Conservation (phyloP, 2,797 vertebrate species). For the Botia kubotai region DNA sequence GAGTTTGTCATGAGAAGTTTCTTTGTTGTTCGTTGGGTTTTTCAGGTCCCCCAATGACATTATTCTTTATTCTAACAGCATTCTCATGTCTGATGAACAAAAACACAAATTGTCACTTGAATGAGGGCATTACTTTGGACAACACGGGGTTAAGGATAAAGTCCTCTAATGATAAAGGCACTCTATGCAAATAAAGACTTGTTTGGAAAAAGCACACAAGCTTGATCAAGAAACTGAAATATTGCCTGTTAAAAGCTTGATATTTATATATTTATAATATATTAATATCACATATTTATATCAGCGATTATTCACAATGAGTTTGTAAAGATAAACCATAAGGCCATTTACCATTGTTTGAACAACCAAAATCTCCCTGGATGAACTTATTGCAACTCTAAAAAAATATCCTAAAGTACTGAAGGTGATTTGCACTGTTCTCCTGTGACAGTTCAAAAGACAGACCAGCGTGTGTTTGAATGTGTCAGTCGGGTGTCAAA, state of each 20-base stretch:
- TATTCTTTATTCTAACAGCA: neutral
- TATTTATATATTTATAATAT: too few species aligned
- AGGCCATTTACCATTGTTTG: conserved; percentile 79
- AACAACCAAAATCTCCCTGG: conserved; percentile 76
- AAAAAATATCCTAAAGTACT: too few species aligned
- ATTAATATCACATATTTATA: too few species aligned
- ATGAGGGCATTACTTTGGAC: too few species aligned
- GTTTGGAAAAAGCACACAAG: neutral
- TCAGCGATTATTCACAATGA: too few species aligned
- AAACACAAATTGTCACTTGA: neutral
- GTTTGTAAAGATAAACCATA: neutral
- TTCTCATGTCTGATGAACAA: neutral
- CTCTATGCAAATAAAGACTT: conserved; percentile 57
- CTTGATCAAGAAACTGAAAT: neutral
- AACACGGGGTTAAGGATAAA: neutral
- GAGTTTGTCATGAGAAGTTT: conserved; percentile 87
- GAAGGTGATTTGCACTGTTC: conserved; percentile 72
- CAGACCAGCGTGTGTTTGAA: conserved; percentile 55
- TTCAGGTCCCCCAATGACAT: neutral
- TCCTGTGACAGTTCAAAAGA: conserved; percentile 58
- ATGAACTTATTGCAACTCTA: conserved; percentile 79
- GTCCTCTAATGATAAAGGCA: conserved; percentile 48
- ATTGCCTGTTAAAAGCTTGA: conserved; percentile 19
- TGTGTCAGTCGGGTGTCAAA: conserved; percentile 38
- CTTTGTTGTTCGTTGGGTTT: conserved; percentile 50